Percentiles rank a stretch among this genome's conserved stretches.
These are phyloP conservation scores for Sesamia nonagrioides DNA, from an alignment of 1,140 invertebrate genomes.

Conservation along the genomic window DNA sequence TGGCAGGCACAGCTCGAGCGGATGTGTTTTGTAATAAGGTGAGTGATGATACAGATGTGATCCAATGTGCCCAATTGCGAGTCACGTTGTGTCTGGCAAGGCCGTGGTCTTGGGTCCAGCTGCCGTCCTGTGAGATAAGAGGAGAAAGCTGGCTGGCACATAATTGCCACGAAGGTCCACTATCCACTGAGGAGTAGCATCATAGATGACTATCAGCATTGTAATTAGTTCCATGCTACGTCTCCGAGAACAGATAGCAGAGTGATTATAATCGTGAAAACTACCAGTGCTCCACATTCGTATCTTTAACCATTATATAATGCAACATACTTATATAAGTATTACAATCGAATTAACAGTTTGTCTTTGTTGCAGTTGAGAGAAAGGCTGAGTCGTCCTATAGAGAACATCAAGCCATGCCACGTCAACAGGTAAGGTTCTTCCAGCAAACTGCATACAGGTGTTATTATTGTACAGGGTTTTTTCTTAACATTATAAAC, in stretches of 20 bases:
- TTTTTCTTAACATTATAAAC: too few species aligned
- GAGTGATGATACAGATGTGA: slow-evolving; percentile 1
- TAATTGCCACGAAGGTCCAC: too few species aligned
- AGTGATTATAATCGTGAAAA: too few species aligned
- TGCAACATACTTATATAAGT: too few species aligned
- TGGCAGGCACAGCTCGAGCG: slow-evolving; percentile 67
- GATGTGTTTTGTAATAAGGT: slow-evolving; percentile 79
- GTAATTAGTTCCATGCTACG: too few species aligned
- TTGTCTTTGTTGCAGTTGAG: slow-evolving; percentile 69
- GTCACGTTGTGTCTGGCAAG: slow-evolving; percentile 71
- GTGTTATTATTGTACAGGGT: too few species aligned
- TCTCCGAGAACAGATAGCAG: too few species aligned
- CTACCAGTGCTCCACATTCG: too few species aligned
- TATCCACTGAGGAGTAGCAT: too few species aligned
- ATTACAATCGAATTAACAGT: slow-evolving; percentile 4
- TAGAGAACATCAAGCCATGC: slow-evolving; percentile 69
- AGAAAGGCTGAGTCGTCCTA: slow-evolving; percentile 75
- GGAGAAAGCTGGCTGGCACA: slow-evolving; percentile 64
- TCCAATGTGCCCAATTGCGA: slow-evolving; percentile 67
- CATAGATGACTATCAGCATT: too few species aligned
- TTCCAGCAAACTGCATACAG: too few species aligned
- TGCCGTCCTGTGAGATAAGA: slow-evolving; percentile 75
- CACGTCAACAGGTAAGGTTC: slow-evolving; percentile 65
- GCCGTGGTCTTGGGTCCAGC: slow-evolving; percentile 77
- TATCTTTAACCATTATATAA: too few species aligned